Conservation (phyloP, 2,797 vertebrate species). For the Diplodus sargus region DNA sequence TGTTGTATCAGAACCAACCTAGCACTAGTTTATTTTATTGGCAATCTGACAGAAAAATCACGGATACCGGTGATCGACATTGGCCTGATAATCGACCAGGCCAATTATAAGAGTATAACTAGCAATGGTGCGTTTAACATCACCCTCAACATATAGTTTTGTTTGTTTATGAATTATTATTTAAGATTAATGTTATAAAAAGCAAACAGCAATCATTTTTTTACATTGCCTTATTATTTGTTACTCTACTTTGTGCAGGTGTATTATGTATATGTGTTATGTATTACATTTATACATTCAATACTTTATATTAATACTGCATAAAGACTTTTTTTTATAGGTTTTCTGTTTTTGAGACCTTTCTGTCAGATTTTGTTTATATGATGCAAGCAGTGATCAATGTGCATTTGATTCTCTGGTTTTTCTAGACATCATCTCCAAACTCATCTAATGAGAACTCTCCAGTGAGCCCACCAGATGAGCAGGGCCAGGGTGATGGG, state of each 20-base stretch:
- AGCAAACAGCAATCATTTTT: neutral
- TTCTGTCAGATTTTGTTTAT: neutral
- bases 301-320: neutral
- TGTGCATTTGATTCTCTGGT: neutral
- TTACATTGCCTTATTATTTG: neutral
- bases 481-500: constrained; percentile 93
- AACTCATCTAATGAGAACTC: constrained; percentile 99
- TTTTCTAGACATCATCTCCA: constrained; percentile 92
- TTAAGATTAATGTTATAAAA: neutral
- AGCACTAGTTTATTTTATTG: too few relatives aligned
- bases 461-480: constrained; percentile 96
- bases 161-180: neutral
- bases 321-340: too few relatives aligned
- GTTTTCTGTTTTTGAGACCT: neutral
- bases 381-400: neutral
- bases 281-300: neutral
- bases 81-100: too few relatives aligned
- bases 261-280: too few relatives aligned
- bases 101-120: too few relatives aligned
- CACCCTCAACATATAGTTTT: neutral
- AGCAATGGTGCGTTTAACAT: neutral
- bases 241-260: neutral
- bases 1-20: too few relatives aligned
- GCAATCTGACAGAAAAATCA: too few relatives aligned
- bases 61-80: too few relatives aligned